Percentiles rank a stretch among this genome's conserved stretches.
phyloP scores from a whole-genome alignment of 2,113 vertebrate genomes.

The Podarcis muralis region DNA sequence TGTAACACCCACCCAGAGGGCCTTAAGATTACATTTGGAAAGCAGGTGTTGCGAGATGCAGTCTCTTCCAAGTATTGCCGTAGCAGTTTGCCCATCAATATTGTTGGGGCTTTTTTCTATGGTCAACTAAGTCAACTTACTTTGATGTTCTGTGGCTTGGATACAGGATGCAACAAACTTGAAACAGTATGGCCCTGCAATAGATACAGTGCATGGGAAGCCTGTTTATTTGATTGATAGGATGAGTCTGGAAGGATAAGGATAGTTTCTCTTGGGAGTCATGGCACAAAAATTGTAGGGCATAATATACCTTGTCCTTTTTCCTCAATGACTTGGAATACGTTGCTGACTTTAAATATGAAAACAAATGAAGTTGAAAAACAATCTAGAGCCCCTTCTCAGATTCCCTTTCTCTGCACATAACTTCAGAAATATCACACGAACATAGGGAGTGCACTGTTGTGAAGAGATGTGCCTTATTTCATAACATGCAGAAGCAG shows the following conservation, averaged over 20 bases:
- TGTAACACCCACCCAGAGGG: neutral
- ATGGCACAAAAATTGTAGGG: neutral
- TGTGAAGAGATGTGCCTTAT: neutral
- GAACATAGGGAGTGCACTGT: neutral
- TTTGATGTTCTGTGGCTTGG: neutral
- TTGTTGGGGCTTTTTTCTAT: neutral
- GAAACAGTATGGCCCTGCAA: neutral
- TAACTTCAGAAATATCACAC: too few relatives aligned
- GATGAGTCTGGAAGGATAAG: too few relatives aligned
- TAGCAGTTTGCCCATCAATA: neutral
- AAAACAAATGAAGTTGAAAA: neutral
- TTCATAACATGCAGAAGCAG: neutral
- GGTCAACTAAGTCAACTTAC: neutral
- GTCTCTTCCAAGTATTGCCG: neutral
- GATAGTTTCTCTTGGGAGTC: too few relatives aligned
- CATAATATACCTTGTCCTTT: neutral
- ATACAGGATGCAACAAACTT: neutral
- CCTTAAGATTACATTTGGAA: neutral
- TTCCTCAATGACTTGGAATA: neutral
- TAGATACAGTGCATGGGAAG: too few relatives aligned
- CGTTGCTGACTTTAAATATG: neutral
- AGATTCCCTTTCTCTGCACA: neutral
- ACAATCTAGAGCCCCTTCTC: neutral
- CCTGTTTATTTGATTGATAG: too few relatives aligned
- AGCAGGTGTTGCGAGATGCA: neutral